Conservation (phyloP, 2,797 vertebrate species). For the Coreius guichenoti region DNA sequence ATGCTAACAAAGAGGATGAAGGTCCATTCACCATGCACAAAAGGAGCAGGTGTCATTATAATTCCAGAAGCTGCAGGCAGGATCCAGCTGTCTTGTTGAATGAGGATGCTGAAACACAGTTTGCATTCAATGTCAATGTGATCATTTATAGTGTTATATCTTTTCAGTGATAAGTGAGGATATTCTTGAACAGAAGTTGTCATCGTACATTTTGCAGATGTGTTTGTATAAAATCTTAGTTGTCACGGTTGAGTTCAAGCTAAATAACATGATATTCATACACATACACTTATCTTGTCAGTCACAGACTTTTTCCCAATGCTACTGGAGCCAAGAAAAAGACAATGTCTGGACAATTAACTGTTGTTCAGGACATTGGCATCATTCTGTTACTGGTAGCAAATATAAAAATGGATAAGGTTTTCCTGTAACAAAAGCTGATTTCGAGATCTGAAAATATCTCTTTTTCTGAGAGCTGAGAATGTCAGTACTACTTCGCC, state of each 20-base stretch:
- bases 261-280: background rate
- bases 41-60: background rate
- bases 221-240: background rate
- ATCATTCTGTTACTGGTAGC: background rate
- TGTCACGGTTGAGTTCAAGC: background rate
- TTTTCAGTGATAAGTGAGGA: background rate
- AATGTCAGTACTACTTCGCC: background rate
- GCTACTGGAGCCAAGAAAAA: background rate
- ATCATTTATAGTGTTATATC: background rate
- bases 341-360: background rate
- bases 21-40: background rate
- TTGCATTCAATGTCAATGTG: background rate
- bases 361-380: background rate
- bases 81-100: slow-evolving; percentile 6
- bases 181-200: background rate
- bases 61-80: slow-evolving; percentile 12
- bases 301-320: background rate
- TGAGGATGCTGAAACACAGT: background rate
- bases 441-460: background rate
- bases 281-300: slow-evolving; percentile 3
- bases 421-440: background rate
- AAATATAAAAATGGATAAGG: background rate
- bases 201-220: background rate
- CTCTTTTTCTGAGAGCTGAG: background rate
- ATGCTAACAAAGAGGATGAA: slow-evolving; percentile 3